phyloP scores from a whole-genome alignment of 1,140 invertebrate species.

The Eubasilissa regina region DNA sequence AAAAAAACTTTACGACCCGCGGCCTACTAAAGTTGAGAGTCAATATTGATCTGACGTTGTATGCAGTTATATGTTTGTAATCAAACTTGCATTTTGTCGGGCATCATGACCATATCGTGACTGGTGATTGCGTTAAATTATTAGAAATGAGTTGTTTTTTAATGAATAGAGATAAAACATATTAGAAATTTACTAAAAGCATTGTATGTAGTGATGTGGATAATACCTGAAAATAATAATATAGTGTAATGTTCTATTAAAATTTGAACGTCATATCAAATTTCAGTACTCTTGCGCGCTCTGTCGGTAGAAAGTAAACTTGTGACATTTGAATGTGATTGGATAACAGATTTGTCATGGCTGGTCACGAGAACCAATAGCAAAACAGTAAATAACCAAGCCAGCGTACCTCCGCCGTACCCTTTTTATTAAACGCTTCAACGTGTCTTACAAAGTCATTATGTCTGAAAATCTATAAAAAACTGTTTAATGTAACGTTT shows the following conservation, averaged over 20 bases:
- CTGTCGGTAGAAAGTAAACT: constrained; percentile 31
- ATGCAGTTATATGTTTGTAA: too few species aligned
- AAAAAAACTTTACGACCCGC: background rate
- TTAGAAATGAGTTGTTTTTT: too few species aligned
- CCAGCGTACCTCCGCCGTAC: constrained; percentile 46
- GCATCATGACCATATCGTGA: too few species aligned
- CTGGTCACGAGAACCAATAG: constrained; percentile 38
- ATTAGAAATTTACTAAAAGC: too few species aligned
- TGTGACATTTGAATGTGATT: constrained; percentile 46
- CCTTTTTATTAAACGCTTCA: constrained; percentile 40
- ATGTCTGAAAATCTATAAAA: constrained; percentile 47
- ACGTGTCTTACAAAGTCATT: constrained; percentile 49
- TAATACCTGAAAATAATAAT: too few species aligned
- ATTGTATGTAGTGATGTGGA: too few species aligned
- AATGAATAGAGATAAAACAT: too few species aligned
- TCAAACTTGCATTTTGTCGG: too few species aligned
- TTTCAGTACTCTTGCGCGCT: constrained; percentile 10
- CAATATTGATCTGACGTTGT: background rate
- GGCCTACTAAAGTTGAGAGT: background rate
- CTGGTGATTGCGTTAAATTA: too few species aligned
- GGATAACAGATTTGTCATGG: constrained; percentile 26
- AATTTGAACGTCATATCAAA: constrained; percentile 39
- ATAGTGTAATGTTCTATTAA: background rate
- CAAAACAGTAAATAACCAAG: constrained; percentile 53
- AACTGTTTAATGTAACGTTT: constrained; percentile 29